These are phyloP conservation scores for Benitochromis conjunctus DNA, from an alignment of 2,113 vertebrate species.

Conservation along the genomic window DNA sequence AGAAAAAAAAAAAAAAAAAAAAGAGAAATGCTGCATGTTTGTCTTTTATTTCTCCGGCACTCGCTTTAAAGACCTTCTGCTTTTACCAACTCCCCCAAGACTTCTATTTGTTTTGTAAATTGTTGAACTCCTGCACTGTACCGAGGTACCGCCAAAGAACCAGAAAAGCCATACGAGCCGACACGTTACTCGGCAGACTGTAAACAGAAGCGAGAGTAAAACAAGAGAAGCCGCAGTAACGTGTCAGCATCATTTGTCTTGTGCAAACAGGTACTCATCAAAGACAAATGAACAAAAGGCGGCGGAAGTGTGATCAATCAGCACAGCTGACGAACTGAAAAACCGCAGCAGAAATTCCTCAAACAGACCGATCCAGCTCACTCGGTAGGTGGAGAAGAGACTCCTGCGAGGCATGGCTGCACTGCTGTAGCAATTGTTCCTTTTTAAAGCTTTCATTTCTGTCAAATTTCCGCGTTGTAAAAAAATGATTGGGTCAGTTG, in stretches of 20 bases:
- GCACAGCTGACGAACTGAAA: slow-evolving; percentile 13
- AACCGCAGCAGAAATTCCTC: slow-evolving; percentile 15
- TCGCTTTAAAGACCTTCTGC: slow-evolving; percentile 44
- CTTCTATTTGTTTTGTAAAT: slow-evolving; percentile 44
- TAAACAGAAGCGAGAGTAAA: slow-evolving; percentile 28
- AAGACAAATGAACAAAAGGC: slow-evolving; percentile 16
- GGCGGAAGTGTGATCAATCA: background rate
- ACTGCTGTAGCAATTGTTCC: slow-evolving; percentile 47
- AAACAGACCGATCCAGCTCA: slow-evolving; percentile 18
- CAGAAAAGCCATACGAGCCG: slow-evolving; percentile 29
- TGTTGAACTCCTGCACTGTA: slow-evolving; percentile 58
- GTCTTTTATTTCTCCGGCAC: slow-evolving; percentile 48
- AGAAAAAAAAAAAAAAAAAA: slow-evolving; percentile 30
- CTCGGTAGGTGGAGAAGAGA: background rate
- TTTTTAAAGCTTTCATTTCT: slow-evolving; percentile 42
- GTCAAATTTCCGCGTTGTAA: slow-evolving; percentile 2
- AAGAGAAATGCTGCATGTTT: slow-evolving; percentile 72
- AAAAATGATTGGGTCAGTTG: background rate
- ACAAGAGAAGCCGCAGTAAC: slow-evolving; percentile 25
- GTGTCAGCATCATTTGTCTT: slow-evolving; percentile 29
- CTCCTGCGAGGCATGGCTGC: slow-evolving; percentile 22
- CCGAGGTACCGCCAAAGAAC: slow-evolving; percentile 37
- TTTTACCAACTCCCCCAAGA: slow-evolving; percentile 39
- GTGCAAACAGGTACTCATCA: background rate
- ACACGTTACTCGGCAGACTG: slow-evolving; percentile 30